These are phyloP conservation scores for Hyperoplus lanceolatus DNA, from an alignment of 2,797 vertebrate genomes.

Conservation along the genomic window DNA sequence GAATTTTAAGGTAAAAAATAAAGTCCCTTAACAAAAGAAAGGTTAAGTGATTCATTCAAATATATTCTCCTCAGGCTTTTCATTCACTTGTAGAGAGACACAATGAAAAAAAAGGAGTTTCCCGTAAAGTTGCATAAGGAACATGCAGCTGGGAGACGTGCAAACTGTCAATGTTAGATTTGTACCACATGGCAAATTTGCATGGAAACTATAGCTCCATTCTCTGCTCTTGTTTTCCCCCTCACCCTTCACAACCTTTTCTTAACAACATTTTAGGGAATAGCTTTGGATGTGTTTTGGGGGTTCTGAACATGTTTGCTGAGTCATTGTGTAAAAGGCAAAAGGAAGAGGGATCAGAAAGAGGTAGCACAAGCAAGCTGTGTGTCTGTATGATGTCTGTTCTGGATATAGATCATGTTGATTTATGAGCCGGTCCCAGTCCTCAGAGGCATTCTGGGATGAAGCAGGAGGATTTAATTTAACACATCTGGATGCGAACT, in stretches of 20 bases:
- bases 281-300: constrained; percentile 32
- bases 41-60: constrained; percentile 9
- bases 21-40: not conserved
- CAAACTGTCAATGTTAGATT: constrained; percentile 71
- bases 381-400: constrained; percentile 37
- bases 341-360: constrained; percentile 25
- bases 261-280: constrained; percentile 31
- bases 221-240: constrained; percentile 33
- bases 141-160: constrained; percentile 61
- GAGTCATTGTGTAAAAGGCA: constrained; percentile 66
- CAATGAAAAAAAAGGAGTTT: constrained; percentile 27
- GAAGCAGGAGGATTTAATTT: constrained; percentile 73
- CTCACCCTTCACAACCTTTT: not conserved
- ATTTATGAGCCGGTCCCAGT: constrained; percentile 65
- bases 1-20: not conserved
- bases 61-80: constrained; percentile 11
- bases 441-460: constrained; percentile 68
- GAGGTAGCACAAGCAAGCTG: constrained; percentile 47
- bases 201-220: constrained; percentile 67
- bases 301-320: constrained; percentile 47
- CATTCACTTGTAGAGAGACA: constrained; percentile 28
- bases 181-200: constrained; percentile 76
- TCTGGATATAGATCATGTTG: constrained; percentile 58
- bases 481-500: constrained; percentile 75
- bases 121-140: constrained; percentile 61